Conservation (phyloP, 2,113 vertebrate species). For the Agelaius phoeniceus region DNA sequence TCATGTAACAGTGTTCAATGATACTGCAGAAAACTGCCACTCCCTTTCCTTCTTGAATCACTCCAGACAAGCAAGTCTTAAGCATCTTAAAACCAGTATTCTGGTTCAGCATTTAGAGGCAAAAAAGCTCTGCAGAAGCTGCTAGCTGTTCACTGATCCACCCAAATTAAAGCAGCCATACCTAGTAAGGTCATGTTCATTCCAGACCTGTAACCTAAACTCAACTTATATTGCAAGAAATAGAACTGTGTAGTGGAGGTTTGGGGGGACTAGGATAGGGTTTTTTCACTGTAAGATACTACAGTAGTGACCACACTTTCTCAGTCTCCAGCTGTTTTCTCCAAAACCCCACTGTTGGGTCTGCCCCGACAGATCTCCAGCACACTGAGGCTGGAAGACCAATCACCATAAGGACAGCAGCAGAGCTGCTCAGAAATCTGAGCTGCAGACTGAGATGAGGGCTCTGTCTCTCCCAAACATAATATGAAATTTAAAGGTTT, state of each 20-base stretch:
- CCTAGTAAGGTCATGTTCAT: not conserved
- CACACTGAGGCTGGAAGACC: not conserved
- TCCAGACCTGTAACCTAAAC: not conserved
- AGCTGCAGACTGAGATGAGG: not conserved
- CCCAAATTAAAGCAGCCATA: not conserved
- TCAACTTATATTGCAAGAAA: not conserved
- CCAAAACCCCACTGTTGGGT: not conserved
- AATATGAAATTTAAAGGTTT: not conserved
- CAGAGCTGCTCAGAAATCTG: not conserved
- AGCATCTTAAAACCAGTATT: not conserved
- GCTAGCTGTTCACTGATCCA: not conserved
- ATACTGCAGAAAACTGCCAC: not conserved
- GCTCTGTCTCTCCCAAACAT: not conserved
- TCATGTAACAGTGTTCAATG: not conserved
- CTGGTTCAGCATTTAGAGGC: not conserved
- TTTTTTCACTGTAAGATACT: not conserved
- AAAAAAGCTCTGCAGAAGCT: not conserved
- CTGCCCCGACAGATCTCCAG: not conserved
- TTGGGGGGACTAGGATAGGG: fast-evolving
- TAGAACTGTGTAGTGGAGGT: not conserved
- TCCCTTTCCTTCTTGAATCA: not conserved
- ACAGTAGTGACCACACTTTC: not conserved
- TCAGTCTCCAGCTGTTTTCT: not conserved
- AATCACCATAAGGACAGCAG: not conserved
- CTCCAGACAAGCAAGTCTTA: not conserved